Evolutionary conservation across 2,888 invertebrate species (phyloP), one percentile per base, ranked within the genome.

Genomic region (Nesidiocoris tenuis): DNA sequence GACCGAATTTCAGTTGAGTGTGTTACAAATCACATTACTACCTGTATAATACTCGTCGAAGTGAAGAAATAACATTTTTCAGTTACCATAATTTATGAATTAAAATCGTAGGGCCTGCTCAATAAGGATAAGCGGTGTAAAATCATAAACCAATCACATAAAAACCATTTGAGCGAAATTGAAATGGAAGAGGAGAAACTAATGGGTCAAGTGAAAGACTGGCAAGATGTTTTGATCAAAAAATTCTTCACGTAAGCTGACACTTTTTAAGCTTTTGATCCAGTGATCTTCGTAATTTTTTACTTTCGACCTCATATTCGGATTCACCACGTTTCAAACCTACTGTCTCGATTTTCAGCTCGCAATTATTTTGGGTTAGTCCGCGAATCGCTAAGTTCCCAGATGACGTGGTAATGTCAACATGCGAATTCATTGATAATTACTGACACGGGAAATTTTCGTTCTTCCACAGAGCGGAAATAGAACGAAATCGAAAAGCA

Each of bases 381-480:
- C n/a, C n/a, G n/a, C n/a, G n/a, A n/a, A n/a, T n/a, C n/a, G n/a
- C n/a, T n/a, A n/a, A n/a, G n/a, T n/a, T n/a, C n/a, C n/a, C n/a
- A n/a, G n/a, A n/a, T n/a, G n/a, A n/a, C n/a, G n/a, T n/a, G n/a
- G n/a, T n/a, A n/a, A n/a, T n/a, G n/a, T n/a, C n/a, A n/a, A n/a
- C n/a, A n/a, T n/a, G n/a, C n/a, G n/a, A n/a, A n/a, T n/a, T n/a
- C n/a, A n/a, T n/a, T n/a, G n/a, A n/a, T n/a, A n/a, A n/a, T n/a
- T n/a, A n/a, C n/a, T n/a, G n/a, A n/a, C n/a, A n/a, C n/a, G n/a
- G n/a, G n/a, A n/a, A n/a, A n/a, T n/a, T n/a, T n/a, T n/a, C n/a
- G n/a, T n/a, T n/a, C n/a, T n/a, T n/a, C n/a, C 61, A 16, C 39
- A 72, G 72, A n/a, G 63, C 72, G 16, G 74, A 75, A 66, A 66